These are phyloP conservation scores for Tinamus guttatus DNA, from an alignment of 2,113 vertebrate species.

Conservation along the genomic window DNA sequence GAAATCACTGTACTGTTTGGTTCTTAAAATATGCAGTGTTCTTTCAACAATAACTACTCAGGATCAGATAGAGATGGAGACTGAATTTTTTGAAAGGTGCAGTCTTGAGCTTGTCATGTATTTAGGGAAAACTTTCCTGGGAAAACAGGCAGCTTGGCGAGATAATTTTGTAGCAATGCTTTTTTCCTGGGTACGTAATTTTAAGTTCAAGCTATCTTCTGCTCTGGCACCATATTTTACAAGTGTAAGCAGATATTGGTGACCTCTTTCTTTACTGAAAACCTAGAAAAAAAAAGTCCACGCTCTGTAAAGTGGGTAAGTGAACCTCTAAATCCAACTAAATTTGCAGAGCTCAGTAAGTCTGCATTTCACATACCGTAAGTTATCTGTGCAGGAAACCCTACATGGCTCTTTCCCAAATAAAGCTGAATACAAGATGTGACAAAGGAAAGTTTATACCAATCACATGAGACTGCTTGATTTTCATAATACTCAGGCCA, in stretches of 20 bases:
- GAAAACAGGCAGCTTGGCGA: slow-evolving; percentile 69
- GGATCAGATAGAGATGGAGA: slow-evolving; percentile 71
- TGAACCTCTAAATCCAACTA: neutral
- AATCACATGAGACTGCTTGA: neutral
- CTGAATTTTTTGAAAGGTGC: slow-evolving; percentile 74
- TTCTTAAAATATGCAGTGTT: slow-evolving; percentile 74
- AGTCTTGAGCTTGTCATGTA: slow-evolving; percentile 73
- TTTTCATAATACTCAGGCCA: neutral
- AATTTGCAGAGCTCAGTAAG: neutral
- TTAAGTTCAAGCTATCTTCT: slow-evolving; percentile 53
- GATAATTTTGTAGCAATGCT: slow-evolving; percentile 65
- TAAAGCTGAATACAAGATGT: neutral
- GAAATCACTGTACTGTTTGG: slow-evolving; percentile 71
- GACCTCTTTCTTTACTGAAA: slow-evolving; percentile 40
- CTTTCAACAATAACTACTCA: slow-evolving; percentile 74
- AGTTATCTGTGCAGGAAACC: neutral
- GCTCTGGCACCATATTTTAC: slow-evolving; percentile 5
- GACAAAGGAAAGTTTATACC: neutral
- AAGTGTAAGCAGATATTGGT: slow-evolving; percentile 26
- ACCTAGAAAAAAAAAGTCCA: neutral
- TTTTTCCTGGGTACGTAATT: slow-evolving; percentile 66
- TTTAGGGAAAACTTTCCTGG: slow-evolving; percentile 71
- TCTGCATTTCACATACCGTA: neutral
- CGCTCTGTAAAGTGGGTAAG: neutral
- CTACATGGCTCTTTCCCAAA: neutral